These are phyloP conservation scores for Hormaphis cornu DNA, from an alignment of 1,140 invertebrate genomes.

Conservation along the genomic window DNA sequence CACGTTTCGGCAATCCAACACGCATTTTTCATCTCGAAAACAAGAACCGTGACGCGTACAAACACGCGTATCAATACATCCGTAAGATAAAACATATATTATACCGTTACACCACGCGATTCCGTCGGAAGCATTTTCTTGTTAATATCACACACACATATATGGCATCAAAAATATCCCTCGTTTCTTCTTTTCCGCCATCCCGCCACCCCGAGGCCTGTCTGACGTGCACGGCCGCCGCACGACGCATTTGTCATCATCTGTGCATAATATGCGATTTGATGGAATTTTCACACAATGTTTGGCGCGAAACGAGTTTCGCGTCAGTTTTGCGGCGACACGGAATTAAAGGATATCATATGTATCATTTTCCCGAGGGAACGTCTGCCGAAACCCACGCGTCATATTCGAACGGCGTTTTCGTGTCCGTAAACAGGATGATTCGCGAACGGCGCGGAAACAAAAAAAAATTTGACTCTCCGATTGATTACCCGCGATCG, in stretches of 20 bases:
- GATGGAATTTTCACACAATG: slow-evolving; percentile 12
- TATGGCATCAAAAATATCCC: neutral
- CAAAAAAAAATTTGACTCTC: too few species aligned
- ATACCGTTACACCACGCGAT: neutral
- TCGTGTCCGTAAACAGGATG: neutral
- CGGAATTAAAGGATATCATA: slow-evolving; percentile 11
- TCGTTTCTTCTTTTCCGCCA: neutral
- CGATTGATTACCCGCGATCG: too few species aligned
- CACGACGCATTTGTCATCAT: slow-evolving; percentile 6
- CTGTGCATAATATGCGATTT: slow-evolving; percentile 16
- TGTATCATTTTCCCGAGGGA: slow-evolving; percentile 1
- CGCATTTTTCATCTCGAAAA: slow-evolving; percentile 14
- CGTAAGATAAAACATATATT: too few species aligned
- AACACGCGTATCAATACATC: neutral
- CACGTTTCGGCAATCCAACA: too few species aligned
- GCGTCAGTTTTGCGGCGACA: neutral
- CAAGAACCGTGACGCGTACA: too few species aligned
- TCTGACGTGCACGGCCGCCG: too few species aligned
- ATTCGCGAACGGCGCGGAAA: neutral
- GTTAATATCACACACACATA: too few species aligned
- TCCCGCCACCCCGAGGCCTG: too few species aligned
- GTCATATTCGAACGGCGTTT: neutral
- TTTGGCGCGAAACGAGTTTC: slow-evolving; percentile 11
- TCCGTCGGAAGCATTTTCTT: neutral
- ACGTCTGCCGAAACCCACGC: neutral